phyloP scores from a whole-genome alignment of 2,888 invertebrate genomes.

The Eupeodes luniger region DNA sequence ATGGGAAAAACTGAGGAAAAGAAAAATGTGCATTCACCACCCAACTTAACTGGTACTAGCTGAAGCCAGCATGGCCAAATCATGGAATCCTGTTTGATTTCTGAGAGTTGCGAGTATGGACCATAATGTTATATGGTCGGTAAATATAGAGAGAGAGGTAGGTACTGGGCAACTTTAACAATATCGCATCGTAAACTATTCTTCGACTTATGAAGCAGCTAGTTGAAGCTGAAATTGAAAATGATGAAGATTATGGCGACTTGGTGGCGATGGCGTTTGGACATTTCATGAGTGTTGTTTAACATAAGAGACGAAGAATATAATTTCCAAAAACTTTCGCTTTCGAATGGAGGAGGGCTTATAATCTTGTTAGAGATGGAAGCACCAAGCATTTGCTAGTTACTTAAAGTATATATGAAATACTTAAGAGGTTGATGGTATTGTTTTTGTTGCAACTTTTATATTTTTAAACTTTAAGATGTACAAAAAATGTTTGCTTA shows the following conservation, averaged over 20 bases:
- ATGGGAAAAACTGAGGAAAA: slow-evolving; percentile 51
- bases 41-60: slow-evolving; percentile 51
- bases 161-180: slow-evolving; percentile 4
- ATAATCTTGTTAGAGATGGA: slow-evolving; percentile 36
- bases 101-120: slow-evolving; percentile 8
- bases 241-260: slow-evolving; percentile 56
- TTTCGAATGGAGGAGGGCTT: slow-evolving; percentile 63
- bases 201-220: slow-evolving; percentile 15
- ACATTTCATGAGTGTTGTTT: slow-evolving; percentile 34
- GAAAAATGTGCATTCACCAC: slow-evolving; percentile 57
- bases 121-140: slow-evolving; percentile 26
- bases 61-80: slow-evolving; percentile 22
- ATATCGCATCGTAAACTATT: slow-evolving; percentile 35
- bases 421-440: slow-evolving; percentile 55
- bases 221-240: slow-evolving; percentile 39
- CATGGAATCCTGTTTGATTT: slow-evolving; percentile 54
- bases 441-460: slow-evolving; percentile 28
- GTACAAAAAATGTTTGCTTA: slow-evolving; percentile 26
- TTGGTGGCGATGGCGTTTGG: slow-evolving; percentile 55
- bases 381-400: not conserved
- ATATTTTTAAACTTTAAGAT: not conserved
- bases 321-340: slow-evolving; percentile 72
- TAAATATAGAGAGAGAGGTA: not conserved
- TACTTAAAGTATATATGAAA: not conserved
- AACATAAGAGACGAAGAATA: slow-evolving; percentile 40